These are phyloP conservation scores for Drosophila austrosaltans DNA, from an alignment of 2,888 invertebrate genomes.

Conservation along the genomic window DNA sequence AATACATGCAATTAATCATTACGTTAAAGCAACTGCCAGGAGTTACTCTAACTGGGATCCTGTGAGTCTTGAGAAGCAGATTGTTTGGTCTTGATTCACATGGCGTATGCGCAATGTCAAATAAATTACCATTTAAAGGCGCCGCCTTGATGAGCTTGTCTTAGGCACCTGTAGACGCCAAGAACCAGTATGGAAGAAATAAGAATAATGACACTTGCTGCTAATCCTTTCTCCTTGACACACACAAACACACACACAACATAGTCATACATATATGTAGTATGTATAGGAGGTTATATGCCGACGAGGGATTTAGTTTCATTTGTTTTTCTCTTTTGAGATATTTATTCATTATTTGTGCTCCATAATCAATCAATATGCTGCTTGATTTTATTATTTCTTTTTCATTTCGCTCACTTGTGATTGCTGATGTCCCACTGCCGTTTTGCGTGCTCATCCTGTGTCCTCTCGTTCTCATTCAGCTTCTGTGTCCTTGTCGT, in stretches of 20 bases:
- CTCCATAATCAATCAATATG: constrained; percentile 77
- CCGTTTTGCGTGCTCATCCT: constrained; percentile 21
- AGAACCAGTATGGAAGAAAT: background rate
- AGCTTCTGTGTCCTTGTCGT: constrained; percentile 3
- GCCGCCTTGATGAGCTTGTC: constrained; percentile 27
- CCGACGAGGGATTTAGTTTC: background rate
- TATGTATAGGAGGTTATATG: background rate
- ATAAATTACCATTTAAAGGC: constrained; percentile 67
- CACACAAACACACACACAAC: background rate
- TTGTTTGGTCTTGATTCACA: constrained; percentile 48
- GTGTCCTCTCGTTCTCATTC: constrained; percentile 1
- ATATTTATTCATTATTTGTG: constrained; percentile 69
- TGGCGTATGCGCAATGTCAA: constrained; percentile 73
- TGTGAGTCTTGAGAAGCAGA: constrained; percentile 4
- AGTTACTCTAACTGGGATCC: constrained; percentile 16
- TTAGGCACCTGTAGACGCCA: constrained; percentile 27
- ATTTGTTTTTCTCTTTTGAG: constrained; percentile 6
- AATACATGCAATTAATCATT: constrained; percentile 70
- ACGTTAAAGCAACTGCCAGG: constrained; percentile 60
- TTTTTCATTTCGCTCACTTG: constrained; percentile 67
- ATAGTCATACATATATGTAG: background rate
- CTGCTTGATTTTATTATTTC: constrained; percentile 75
- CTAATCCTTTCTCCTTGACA: constrained; percentile 46
- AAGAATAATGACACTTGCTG: constrained; percentile 4
- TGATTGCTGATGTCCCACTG: constrained; percentile 67